These are phyloP conservation scores for Drosophila rhopaloa DNA, from an alignment of 1,140 invertebrate species.

Conservation along the genomic window DNA sequence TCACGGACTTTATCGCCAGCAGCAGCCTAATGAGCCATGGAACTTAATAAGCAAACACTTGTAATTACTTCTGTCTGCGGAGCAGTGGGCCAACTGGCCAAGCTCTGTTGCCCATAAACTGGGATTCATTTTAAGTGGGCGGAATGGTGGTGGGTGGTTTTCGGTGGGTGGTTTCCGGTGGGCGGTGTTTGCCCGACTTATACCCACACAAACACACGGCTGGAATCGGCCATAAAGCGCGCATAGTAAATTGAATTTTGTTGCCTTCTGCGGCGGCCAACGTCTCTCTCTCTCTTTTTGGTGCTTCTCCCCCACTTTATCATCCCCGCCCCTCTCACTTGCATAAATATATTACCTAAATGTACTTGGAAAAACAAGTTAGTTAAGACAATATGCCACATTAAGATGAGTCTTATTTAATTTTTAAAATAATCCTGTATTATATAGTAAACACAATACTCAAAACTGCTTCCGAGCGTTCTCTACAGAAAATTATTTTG, in stretches of 20 bases:
- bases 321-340: slow-evolving; percentile 9
- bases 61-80: slow-evolving; percentile 70
- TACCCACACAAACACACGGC: slow-evolving; percentile 35
- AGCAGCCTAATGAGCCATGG: slow-evolving; percentile 76
- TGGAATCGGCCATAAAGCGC: slow-evolving; percentile 74
- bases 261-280: slow-evolving; percentile 72
- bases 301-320: slow-evolving; percentile 2
- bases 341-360: slow-evolving; percentile 15
- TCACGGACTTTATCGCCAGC: slow-evolving; percentile 68
- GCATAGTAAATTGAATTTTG: slow-evolving; percentile 82
- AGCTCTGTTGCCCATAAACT: slow-evolving; percentile 15
- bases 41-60: slow-evolving; percentile 82
- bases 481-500: no score
- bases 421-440: no score
- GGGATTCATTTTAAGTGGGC: slow-evolving; percentile 8
- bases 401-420: no score
- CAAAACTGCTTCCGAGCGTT: neutral
- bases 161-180: neutral
- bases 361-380: slow-evolving; percentile 1
- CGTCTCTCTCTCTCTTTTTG: slow-evolving; percentile 11
- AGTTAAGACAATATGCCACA: no score
- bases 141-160: neutral
- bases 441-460: no score
- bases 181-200: neutral
- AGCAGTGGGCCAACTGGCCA: neutral